phyloP scores from a whole-genome alignment of 1,140 invertebrate genomes.

The Trinorchestia longiramus region DNA sequence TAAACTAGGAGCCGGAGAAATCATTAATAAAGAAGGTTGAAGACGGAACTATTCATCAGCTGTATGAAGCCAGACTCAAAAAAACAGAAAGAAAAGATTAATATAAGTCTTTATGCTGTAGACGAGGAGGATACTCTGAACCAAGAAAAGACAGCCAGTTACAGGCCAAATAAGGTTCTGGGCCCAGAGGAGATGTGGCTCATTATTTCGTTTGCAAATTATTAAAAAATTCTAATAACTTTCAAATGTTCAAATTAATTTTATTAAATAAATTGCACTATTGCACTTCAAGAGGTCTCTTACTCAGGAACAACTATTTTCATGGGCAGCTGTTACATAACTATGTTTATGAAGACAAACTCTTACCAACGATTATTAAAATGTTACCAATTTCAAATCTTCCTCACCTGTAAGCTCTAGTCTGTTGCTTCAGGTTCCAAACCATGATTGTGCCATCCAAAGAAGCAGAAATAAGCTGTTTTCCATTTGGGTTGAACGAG shows the following conservation, averaged over 20 bases:
- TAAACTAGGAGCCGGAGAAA: conserved; percentile 52
- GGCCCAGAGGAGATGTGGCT: no score
- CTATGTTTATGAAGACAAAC: no score
- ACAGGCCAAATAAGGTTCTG: no score
- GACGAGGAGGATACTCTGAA: neutral
- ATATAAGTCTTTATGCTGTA: neutral
- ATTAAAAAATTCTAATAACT: no score
- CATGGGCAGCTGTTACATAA: no score
- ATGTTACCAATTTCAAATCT: neutral
- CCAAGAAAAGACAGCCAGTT: no score
- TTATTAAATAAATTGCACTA: no score
- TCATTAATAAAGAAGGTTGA: conserved; percentile 32
- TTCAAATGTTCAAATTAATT: no score
- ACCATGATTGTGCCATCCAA: conserved; percentile 83
- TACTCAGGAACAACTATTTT: no score
- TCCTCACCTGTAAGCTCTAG: conserved; percentile 72
- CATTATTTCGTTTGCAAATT: no score
- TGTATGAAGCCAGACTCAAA: conserved; percentile 6
- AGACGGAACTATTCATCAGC: neutral
- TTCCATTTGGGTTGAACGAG: conserved; percentile 81
- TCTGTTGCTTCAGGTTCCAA: conserved; percentile 79
- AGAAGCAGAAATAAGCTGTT: conserved; percentile 83
- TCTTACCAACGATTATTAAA: neutral
- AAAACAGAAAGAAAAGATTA: neutral
- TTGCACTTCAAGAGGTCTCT: no score